Evolutionary conservation across 1,140 invertebrate species (phyloP).

Genomic region (Drosophila punjabiensis): DNA sequence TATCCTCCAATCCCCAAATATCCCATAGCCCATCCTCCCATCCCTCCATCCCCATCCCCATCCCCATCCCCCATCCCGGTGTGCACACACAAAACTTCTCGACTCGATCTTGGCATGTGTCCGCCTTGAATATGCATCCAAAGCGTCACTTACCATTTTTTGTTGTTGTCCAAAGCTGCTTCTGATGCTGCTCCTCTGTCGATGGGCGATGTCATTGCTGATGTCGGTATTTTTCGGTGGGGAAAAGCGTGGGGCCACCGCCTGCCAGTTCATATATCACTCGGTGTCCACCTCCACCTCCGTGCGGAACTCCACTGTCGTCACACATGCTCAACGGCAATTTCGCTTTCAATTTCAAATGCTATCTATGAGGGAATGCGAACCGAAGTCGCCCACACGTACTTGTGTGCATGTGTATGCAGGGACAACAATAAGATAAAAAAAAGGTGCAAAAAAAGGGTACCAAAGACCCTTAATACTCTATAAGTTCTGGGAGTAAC

Average conservation of each 20-base stretch:
- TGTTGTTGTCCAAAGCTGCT: slow-evolving; percentile 8
- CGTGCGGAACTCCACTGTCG: slow-evolving; percentile 48
- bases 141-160: slow-evolving; percentile 68
- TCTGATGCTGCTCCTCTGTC: slow-evolving; percentile 16
- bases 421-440: slow-evolving; percentile 40
- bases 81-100: slow-evolving; percentile 51
- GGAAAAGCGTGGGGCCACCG: slow-evolving; percentile 23
- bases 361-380: slow-evolving; percentile 73
- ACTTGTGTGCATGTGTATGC: slow-evolving; percentile 7
- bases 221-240: slow-evolving; percentile 38
- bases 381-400: slow-evolving; percentile 49
- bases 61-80: slow-evolving; percentile 3
- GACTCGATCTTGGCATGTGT: slow-evolving; percentile 61
- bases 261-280: slow-evolving; percentile 80
- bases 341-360: slow-evolving; percentile 84
- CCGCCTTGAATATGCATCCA: slow-evolving; percentile 64
- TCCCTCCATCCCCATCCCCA: no score
- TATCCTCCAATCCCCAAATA: slow-evolving; percentile 2
- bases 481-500: neutral
- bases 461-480: slow-evolving; percentile 26
- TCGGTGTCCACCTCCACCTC: slow-evolving; percentile 23
- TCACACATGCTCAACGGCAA: slow-evolving; percentile 80
- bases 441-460: slow-evolving; percentile 29
- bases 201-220: slow-evolving; percentile 46
- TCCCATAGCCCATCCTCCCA: slow-evolving; percentile 1